These are phyloP conservation scores for Apotomis capreana DNA, from an alignment of 2,888 invertebrate genomes.

Conservation along the genomic window DNA sequence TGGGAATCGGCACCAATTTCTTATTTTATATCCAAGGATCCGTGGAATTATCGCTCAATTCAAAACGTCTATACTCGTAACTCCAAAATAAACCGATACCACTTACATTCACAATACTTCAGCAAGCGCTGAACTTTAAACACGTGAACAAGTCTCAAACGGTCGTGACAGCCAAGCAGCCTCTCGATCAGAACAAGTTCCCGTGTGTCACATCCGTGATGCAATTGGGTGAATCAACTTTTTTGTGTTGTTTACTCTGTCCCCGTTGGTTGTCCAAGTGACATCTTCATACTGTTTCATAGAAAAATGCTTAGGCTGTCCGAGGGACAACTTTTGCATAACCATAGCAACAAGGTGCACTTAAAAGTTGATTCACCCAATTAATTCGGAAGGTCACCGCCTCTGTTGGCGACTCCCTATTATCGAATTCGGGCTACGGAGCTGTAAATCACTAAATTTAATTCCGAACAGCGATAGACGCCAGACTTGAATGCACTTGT, in stretches of 20 bases:
- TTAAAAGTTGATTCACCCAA: too few species aligned
- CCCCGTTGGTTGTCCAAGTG: too few species aligned
- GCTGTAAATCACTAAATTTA: constrained; percentile 67
- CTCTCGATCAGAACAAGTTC: constrained; percentile 39
- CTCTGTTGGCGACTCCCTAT: constrained; percentile 59
- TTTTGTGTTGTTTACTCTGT: too few species aligned
- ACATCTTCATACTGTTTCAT: too few species aligned
- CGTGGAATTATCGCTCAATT: too few species aligned
- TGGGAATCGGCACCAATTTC: too few species aligned
- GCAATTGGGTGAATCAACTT: too few species aligned
- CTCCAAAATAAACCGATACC: background rate
- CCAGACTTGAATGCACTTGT: constrained; percentile 43
- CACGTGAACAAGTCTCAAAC: constrained; percentile 28
- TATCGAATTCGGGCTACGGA: constrained; percentile 54
- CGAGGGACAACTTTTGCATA: too few species aligned
- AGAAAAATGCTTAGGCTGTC: too few species aligned
- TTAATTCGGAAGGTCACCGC: constrained; percentile 62
- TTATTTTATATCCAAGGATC: too few species aligned
- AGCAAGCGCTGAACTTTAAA: constrained; percentile 18
- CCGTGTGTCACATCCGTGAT: constrained; percentile 53
- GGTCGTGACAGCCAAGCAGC: constrained; percentile 46
- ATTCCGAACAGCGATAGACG: constrained; percentile 50
- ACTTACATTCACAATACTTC: constrained; percentile 12
- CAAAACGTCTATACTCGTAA: background rate
- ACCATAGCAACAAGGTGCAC: too few species aligned